phyloP scores from a whole-genome alignment of 2,888 invertebrate species.

The Drosophila parthenogenetica region DNA sequence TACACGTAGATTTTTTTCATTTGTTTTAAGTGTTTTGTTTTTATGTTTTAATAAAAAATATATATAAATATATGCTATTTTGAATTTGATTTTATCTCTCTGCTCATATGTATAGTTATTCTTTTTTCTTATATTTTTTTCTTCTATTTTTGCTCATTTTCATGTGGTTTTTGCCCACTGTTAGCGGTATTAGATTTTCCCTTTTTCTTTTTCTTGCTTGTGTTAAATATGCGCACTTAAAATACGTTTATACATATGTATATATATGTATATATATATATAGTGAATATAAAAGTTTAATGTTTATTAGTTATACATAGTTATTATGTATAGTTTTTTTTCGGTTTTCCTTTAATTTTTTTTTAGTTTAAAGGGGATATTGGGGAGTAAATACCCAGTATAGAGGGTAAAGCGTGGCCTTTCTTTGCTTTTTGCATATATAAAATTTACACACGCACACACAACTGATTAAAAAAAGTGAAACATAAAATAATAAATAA shows the following conservation, averaged over 20 bases:
- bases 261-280: conserved; percentile 49
- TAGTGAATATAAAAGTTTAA: conserved; percentile 68
- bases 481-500: conserved; percentile 65
- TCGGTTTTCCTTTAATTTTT: conserved; percentile 15
- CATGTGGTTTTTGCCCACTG: conserved; percentile 9
- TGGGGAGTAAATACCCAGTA: conserved; percentile 43
- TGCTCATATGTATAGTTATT: conserved; percentile 78
- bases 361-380: conserved; percentile 20
- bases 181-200: conserved; percentile 63
- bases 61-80: conserved; percentile 79
- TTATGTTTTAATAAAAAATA: conserved; percentile 74
- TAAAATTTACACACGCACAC: conserved; percentile 22
- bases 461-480: conserved; percentile 20
- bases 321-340: conserved; percentile 43
- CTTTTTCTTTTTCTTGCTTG: conserved; percentile 40
- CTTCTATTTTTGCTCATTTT: conserved; percentile 23
- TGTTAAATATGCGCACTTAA: conserved; percentile 70
- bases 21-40: conserved; percentile 51
- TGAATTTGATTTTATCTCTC: conserved; percentile 80
- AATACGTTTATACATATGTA: conserved; percentile 40
- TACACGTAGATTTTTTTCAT: conserved; percentile 61
- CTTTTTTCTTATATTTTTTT: conserved; percentile 41
- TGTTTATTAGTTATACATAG: conserved; percentile 70
- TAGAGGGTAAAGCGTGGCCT: conserved; percentile 55
- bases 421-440: conserved; percentile 36